Evolutionary conservation across 2,888 invertebrate species (phyloP).

Genomic region (Corythucha ciliata): DNA sequence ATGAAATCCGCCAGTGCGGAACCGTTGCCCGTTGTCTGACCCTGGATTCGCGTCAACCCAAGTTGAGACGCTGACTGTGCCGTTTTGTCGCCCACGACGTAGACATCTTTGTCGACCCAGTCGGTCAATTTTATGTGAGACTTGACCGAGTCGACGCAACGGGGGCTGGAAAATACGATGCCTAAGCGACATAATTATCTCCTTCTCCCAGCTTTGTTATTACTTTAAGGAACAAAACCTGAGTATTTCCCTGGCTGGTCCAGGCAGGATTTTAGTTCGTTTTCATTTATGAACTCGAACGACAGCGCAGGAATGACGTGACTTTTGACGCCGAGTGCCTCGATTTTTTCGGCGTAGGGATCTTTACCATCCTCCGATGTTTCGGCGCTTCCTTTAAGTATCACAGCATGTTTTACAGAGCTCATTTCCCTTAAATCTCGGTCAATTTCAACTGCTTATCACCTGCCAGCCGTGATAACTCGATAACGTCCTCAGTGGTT

Average conservation of each 20-base stretch:
- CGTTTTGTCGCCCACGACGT: conserved; percentile 20
- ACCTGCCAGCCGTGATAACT: too few relatives aligned
- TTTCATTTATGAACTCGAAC: conserved; percentile 12
- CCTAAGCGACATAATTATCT: conserved; percentile 2
- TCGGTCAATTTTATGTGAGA: not conserved
- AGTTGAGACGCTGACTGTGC: conserved; percentile 9
- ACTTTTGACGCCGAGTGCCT: conserved; percentile 3
- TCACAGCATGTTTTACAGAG: conserved; percentile 9
- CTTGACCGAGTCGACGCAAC: conserved; percentile 15
- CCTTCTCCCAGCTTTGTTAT: not conserved
- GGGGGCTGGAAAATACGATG: conserved; percentile 22
- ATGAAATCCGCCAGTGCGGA: conserved; percentile 15
- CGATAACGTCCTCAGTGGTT: too few relatives aligned
- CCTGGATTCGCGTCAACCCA: conserved; percentile 13
- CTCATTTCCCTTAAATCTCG: too few relatives aligned
- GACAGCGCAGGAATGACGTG: conserved; percentile 5
- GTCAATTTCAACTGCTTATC: too few relatives aligned
- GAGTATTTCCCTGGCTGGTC: conserved; percentile 10
- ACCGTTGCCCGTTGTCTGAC: conserved; percentile 13
- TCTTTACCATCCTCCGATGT: not conserved
- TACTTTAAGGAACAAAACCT: conserved; percentile 4
- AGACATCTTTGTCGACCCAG: conserved; percentile 6
- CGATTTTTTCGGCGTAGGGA: conserved; percentile 9
- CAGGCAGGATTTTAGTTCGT: conserved; percentile 4
- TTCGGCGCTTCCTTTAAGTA: conserved; percentile 17